phyloP scores from a whole-genome alignment of 2,113 vertebrate species.

The Barnardius zonarius region DNA sequence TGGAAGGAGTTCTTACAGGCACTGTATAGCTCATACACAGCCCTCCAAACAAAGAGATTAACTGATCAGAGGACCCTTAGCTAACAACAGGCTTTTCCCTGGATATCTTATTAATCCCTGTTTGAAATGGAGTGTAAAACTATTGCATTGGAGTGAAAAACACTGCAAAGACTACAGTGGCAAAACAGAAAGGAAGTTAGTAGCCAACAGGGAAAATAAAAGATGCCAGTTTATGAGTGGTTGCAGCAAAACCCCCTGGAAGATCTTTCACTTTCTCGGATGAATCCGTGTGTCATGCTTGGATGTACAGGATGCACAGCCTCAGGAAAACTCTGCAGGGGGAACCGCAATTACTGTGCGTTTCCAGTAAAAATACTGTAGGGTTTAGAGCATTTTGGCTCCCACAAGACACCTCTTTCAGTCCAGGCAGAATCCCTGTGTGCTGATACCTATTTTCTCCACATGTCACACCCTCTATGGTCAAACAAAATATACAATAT shows the following conservation, averaged over 20 bases:
- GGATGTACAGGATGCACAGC: background rate
- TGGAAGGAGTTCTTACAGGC: constrained; percentile 26
- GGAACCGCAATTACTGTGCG: background rate
- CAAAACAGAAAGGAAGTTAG: background rate
- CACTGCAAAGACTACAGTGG: background rate
- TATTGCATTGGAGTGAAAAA: background rate
- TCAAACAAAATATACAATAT: background rate
- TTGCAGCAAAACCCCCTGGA: background rate
- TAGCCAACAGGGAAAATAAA: background rate
- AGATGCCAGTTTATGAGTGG: background rate
- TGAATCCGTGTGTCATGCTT: background rate
- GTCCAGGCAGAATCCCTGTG: background rate
- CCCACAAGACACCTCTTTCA: background rate
- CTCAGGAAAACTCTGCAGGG: background rate
- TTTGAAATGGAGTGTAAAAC: constrained; percentile 7
- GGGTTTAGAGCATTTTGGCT: background rate
- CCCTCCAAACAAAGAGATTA: constrained; percentile 40
- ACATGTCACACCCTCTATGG: background rate
- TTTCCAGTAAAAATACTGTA: background rate
- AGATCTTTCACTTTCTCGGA: background rate
- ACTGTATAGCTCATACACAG: background rate
- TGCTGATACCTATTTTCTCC: background rate
- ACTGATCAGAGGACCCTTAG: constrained; percentile 44
- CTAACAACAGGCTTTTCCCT: constrained; percentile 20
- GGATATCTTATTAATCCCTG: constrained; percentile 2